Evolutionary conservation across 2,113 vertebrate genomes (phyloP).

Genomic region (Gnathonemus echidnorhynchus): DNA sequence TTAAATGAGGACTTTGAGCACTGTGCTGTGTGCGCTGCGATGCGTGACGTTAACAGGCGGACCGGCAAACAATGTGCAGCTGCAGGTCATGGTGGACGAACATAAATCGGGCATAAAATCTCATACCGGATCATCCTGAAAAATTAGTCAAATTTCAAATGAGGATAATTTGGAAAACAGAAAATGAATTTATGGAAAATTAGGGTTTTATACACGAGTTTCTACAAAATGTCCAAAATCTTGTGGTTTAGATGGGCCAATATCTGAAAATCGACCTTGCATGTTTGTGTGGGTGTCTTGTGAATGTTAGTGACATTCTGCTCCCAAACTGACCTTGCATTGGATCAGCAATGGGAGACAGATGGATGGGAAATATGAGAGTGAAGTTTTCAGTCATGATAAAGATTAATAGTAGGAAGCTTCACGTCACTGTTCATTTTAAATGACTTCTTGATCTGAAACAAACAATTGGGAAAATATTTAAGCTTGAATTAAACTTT

Average conservation of each 20-base stretch:
- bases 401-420: neutral
- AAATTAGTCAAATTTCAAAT: neutral
- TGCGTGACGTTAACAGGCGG: neutral
- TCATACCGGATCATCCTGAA: neutral
- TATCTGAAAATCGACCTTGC: neutral
- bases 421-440: neutral
- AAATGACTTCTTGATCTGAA: neutral
- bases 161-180: neutral
- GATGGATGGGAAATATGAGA: neutral
- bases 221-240: neutral
- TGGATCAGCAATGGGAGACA: neutral
- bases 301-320: neutral
- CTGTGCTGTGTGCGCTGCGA: neutral
- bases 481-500: neutral
- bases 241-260: neutral
- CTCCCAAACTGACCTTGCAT: neutral
- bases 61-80: neutral
- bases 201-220: neutral
- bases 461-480: neutral
- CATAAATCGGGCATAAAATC: neutral
- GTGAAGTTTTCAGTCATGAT: neutral
- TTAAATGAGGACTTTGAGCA: neutral
- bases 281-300: neutral
- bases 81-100: neutral
- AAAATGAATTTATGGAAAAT: neutral